A percentile compares a stretch with the other conserved stretches of the same genome.
Evolutionary conservation across 2,888 invertebrate species (phyloP).

Genomic region (Listrodromus nycthemerus): DNA sequence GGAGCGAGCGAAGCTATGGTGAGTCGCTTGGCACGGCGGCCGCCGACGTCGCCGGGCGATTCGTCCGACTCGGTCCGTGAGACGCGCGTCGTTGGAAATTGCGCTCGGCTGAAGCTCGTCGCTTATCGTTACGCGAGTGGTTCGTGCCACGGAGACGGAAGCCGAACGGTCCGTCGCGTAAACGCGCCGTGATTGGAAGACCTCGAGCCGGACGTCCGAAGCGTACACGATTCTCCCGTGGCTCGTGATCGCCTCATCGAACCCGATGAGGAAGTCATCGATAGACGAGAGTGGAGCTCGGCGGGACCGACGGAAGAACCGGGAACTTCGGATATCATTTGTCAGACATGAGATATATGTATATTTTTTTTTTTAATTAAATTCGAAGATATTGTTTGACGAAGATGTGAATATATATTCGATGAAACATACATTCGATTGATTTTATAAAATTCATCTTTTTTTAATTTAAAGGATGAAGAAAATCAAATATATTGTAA

Average conservation of each 20-base stretch:
- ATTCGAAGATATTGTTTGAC: no score
- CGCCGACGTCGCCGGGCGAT: not conserved
- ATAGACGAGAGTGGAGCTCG: not conserved
- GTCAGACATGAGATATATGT: no score
- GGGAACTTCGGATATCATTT: no score
- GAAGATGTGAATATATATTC: no score
- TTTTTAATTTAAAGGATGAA: no score
- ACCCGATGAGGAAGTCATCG: constrained; percentile 58
- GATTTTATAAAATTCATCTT: no score
- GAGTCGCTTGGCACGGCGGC: not conserved
- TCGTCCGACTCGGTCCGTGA: not conserved
- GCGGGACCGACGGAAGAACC: no score
- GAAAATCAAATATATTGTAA: no score
- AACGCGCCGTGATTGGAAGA: constrained; percentile 41
- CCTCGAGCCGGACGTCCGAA: constrained; percentile 53
- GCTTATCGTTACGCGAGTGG: constrained; percentile 42
- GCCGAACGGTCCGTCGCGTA: constrained; percentile 44
- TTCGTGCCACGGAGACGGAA: constrained; percentile 56
- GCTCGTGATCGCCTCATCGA: constrained; percentile 43
- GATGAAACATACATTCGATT: no score
- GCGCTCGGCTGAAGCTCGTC: constrained; percentile 48
- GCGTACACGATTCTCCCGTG: constrained; percentile 32
- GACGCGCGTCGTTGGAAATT: constrained; percentile 30
- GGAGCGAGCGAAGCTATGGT: no score
- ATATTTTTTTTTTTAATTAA: no score